Evolutionary conservation across 1,140 invertebrate genomes (phyloP).

Genomic region (Matsumurasca onukii): DNA sequence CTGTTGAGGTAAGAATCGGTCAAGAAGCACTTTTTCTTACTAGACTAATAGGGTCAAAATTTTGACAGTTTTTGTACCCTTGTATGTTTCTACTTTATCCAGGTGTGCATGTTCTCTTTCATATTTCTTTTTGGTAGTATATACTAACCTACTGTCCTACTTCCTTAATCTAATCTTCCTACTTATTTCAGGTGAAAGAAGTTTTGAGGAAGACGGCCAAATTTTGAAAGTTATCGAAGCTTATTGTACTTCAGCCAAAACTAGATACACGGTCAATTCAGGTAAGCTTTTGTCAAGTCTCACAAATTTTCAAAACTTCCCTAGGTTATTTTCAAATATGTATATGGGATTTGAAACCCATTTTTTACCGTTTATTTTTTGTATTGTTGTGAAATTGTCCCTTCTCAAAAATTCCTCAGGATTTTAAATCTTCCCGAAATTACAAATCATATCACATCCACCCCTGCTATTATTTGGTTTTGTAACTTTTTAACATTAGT

Average conservation of each 20-base stretch:
- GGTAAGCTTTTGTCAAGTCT: conserved; percentile 59
- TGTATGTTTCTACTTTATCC: no score
- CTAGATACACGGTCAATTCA: conserved; percentile 75
- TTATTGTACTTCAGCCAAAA: conserved; percentile 79
- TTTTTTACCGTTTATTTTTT: no score
- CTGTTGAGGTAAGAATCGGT: no score
- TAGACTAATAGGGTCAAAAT: no score
- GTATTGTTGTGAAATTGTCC: not conserved
- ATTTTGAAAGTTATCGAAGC: conserved; percentile 93
- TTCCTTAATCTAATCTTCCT: no score
- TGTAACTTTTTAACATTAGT: not conserved
- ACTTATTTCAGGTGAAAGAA: conserved; percentile 48
- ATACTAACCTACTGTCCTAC: no score
- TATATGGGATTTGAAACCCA: no score
- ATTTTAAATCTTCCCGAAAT: conserved; percentile 1
- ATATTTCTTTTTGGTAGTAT: no score
- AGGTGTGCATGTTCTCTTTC: no score
- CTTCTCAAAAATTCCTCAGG: conserved; percentile 1
- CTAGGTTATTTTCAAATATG: not conserved
- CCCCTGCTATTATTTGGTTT: not conserved
- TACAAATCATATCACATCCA: no score
- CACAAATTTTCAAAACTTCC: not conserved
- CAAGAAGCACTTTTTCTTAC: no score
- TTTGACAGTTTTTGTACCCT: no score
- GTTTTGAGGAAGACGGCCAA: conserved; percentile 90